Evolutionary conservation across 1,140 invertebrate genomes (phyloP).

Genomic region (Aphaenogaster ashmeadi): DNA sequence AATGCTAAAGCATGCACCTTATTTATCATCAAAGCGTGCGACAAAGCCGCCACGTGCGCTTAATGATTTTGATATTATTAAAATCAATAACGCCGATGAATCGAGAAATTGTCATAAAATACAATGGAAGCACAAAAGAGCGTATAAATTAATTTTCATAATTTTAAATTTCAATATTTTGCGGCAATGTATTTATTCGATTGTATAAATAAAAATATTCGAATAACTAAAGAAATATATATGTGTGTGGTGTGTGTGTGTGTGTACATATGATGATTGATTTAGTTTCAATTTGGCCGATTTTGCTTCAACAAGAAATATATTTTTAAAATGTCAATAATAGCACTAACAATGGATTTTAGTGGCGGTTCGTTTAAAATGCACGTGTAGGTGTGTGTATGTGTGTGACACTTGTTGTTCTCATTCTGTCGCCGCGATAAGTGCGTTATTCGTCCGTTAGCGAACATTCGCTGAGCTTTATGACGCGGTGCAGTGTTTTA

Average conservation of each 20-base stretch:
- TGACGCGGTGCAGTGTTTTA: constrained; percentile 3
- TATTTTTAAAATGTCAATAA: neutral
- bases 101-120: constrained; percentile 32
- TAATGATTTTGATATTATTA: constrained; percentile 52
- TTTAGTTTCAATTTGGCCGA: neutral
- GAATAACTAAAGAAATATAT: neutral
- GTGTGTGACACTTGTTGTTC: constrained; percentile 36
- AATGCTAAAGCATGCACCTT: constrained; percentile 48
- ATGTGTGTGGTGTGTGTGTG: too few relatives aligned
- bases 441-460: constrained; percentile 42
- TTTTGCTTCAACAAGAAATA: constrained; percentile 24
- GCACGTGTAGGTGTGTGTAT: neutral
- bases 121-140: neutral
- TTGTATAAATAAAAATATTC: constrained; percentile 11
- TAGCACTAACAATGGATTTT: neutral
- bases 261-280: neutral
- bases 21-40: constrained; percentile 49
- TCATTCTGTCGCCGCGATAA: constrained; percentile 9
- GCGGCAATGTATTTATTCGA: neutral
- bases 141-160: constrained; percentile 7
- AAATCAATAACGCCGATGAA: constrained; percentile 26
- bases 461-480: constrained; percentile 63
- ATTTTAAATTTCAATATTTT: constrained; percentile 18
- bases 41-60: constrained; percentile 30
- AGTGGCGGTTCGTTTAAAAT: constrained; percentile 1